Percentiles rank a stretch among this genome's conserved stretches.
These are phyloP conservation scores for Tor tambroides DNA, from an alignment of 2,113 vertebrate species.

Conservation along the genomic window DNA sequence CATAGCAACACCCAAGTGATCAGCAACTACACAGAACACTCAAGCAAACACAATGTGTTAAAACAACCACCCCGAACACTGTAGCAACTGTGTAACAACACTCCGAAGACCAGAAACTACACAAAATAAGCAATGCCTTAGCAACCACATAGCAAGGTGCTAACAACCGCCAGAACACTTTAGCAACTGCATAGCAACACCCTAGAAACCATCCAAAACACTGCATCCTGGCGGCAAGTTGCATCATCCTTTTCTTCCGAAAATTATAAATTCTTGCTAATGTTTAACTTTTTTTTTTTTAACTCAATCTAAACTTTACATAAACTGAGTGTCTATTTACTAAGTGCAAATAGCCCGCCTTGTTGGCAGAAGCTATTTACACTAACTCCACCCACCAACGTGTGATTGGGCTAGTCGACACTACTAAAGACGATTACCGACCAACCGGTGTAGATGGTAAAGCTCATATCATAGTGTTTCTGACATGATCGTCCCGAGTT, in stretches of 20 bases:
- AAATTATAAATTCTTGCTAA: not conserved
- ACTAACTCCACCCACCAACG: too few species aligned
- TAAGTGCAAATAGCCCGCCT: too few species aligned
- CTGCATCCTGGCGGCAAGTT: not conserved
- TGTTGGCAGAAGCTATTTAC: too few species aligned
- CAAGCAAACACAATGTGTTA: not conserved
- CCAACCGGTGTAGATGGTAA: too few species aligned
- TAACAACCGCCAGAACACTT: not conserved
- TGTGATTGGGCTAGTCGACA: too few species aligned
- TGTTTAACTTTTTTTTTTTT: too few species aligned
- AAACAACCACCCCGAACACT: not conserved
- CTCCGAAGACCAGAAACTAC: not conserved
- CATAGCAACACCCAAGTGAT: not conserved
- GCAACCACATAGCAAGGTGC: not conserved
- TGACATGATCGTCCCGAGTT: too few species aligned
- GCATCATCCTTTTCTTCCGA: not conserved
- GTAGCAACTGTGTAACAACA: not conserved
- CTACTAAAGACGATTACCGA: too few species aligned
- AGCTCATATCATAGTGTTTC: too few species aligned
- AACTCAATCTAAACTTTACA: too few species aligned
- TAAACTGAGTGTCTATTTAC: too few species aligned
- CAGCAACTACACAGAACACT: not conserved
- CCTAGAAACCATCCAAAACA: not conserved
- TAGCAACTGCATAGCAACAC: not conserved
- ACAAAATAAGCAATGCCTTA: not conserved